Evolutionary conservation across 92 coral and sea anemone genomes (phyloP), one percentile per base, ranked within the genome.

Genomic region (Epizoanthus ramosus): DNA sequence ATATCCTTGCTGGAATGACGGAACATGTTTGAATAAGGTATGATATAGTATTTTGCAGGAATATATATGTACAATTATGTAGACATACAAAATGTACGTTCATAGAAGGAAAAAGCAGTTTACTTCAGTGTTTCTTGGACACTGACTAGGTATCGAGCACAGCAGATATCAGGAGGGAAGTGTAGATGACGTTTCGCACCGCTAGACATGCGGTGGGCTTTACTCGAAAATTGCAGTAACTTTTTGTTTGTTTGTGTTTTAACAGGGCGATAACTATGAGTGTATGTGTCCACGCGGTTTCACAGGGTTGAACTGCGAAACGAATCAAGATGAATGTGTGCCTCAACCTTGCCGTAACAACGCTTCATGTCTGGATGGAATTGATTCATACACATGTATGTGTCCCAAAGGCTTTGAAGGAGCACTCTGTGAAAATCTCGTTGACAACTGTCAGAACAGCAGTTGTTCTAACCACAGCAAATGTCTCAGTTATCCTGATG

Each of bases 241-340:
- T n/a, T n/a, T n/a, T 0, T 3, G 5, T 37, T 37, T 37, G 43
- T 37, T 37, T 37, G 31, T 37, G 1, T 37, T 37, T 37, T 37
- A 37, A 37, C 43, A 79, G 35, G 72, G 74, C 53, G 75, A 80
- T 21, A 75, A 72, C 17, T 92, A 68, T 71, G 75, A 63, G 18
- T 89, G 92, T 31, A 22, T 18, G 12, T 89, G 92, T 35, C 65
- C 22, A 0, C 74, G 24, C 12, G 92, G 92, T n/a, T 89, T 81
- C 54, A 45, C 69, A 9, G 89, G 92, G 35, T 3, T 8, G 10
- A 74, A 61, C 10, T 57, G 61, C 19, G 61, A 57, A 57, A n/a
- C 16, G 61, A 57, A 57, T 57, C 16, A 3, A 14, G 17, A 57
- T 57, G 61, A 57, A 4, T 57, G 61, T 57, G 61, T 57, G 19